Evolutionary conservation across 2,113 vertebrate genomes (phyloP), one percentile per base, ranked within the genome.

Genomic region (Gavialis gangeticus): DNA sequence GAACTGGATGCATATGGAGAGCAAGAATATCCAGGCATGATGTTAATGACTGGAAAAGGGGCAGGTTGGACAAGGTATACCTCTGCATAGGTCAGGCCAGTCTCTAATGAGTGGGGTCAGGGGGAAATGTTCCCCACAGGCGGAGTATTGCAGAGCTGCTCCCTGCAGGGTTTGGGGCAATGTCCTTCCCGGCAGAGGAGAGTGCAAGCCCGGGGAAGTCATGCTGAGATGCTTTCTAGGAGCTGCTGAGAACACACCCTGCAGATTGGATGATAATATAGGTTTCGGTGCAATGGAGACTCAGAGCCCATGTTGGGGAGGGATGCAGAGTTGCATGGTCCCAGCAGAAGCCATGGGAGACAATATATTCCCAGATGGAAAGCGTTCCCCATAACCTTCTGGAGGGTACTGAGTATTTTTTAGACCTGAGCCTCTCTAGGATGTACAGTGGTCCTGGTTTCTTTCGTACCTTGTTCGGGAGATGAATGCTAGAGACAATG

Each of bases 31-130:
- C 34, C 30, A 46, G 34, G 46, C 46, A 46, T 15, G 69, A 24
- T 46, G 15, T 12, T 73, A 60, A 64, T 6, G 6, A 12, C 0
- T 71, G 91, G 75, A 56, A 22, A 10, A 24, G 79, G 12, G 75
- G 46, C 6, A 0, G 0, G 79, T 78, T 56, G 79, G 55, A 79
- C 30, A 75, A 64, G 28, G 30, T 22, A 73, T 2, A 2, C 85
- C 14, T 11, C 81, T 73, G 18, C 2, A 1, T 0, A 2, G 13
- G 34, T 1, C 0, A 3, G 75, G 28, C 3, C 13, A 27, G 10
- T 46, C 54, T 55, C 9, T 54, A 82, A 69, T 63, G 75, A 59
- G 0, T 5, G 79, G 12, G 15, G 46, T 46, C 58, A 56, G 30
- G 19, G 37, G 17, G 2, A 37, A 71, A 71, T 21, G 19, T 37